phyloP scores from a whole-genome alignment of 2,113 vertebrate genomes.

The Hippocampus barbouri region DNA sequence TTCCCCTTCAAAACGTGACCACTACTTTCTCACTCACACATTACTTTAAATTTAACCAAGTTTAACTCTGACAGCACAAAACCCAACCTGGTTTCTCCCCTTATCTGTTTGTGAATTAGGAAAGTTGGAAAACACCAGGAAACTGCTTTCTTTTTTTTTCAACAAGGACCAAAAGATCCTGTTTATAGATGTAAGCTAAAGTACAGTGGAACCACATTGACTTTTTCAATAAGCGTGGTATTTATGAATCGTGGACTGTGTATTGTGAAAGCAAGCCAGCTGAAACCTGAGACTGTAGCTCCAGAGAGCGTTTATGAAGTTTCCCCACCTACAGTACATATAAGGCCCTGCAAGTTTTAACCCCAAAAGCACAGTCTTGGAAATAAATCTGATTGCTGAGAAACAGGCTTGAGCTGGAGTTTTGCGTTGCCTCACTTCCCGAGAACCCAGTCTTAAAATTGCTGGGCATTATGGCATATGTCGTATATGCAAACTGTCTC shows the following conservation, averaged over 20 bases:
- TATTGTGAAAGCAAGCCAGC: slow-evolving; percentile 30
- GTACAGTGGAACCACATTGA: slow-evolving; percentile 20
- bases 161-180: slow-evolving; percentile 12
- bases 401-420: neutral
- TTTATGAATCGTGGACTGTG: slow-evolving; percentile 41
- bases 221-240: slow-evolving; percentile 25
- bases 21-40: neutral
- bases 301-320: neutral
- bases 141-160: slow-evolving; percentile 16
- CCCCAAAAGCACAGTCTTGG: neutral
- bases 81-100: neutral
- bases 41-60: neutral
- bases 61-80: neutral
- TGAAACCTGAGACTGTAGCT: slow-evolving; percentile 34
- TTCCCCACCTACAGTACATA: slow-evolving; percentile 4
- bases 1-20: neutral
- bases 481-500: slow-evolving; percentile 14
- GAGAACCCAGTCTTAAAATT: slow-evolving; percentile 34
- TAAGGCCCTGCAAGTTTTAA: slow-evolving; percentile 2
- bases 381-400: neutral
- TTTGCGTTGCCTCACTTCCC: neutral
- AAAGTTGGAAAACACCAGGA: slow-evolving; percentile 49
- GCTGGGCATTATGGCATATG: slow-evolving; percentile 37
- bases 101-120: neutral
- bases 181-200: slow-evolving; percentile 23